Evolutionary conservation across 2,113 vertebrate species (phyloP).

Genomic region (Callochromis pleurospilus): DNA sequence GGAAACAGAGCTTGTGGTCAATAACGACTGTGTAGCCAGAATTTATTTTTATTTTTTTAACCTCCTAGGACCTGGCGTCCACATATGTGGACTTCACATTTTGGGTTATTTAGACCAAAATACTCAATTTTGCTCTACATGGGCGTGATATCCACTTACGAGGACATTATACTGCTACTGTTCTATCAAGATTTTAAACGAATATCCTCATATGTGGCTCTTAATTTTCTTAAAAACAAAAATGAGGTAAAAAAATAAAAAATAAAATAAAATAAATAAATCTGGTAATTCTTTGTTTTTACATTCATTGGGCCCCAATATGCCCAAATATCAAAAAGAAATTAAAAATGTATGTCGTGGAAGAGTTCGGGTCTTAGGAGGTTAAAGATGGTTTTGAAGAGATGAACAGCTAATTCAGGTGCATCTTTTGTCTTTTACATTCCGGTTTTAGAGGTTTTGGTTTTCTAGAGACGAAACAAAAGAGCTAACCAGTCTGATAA

Average conservation of each 20-base stretch:
- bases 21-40: neutral
- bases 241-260: neutral
- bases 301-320: no score
- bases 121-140: neutral
- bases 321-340: no score
- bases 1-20: neutral
- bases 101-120: neutral
- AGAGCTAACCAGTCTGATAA: neutral
- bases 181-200: neutral
- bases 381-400: neutral
- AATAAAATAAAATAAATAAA: neutral
- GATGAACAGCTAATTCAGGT: neutral
- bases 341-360: no score
- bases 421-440: neutral
- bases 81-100: neutral
- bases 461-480: neutral
- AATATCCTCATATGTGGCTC: neutral
- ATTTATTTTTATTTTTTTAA: accelerated
- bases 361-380: no score
- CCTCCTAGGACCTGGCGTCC: neutral
- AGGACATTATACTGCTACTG: neutral
- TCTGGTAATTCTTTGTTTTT: no score
- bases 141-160: accelerated
- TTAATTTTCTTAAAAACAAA: no score
- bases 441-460: neutral